Percentiles rank a stretch among this genome's conserved stretches.
Evolutionary conservation across 2,888 invertebrate species (phyloP).

Genomic region (Pharmacophagus antenor): DNA sequence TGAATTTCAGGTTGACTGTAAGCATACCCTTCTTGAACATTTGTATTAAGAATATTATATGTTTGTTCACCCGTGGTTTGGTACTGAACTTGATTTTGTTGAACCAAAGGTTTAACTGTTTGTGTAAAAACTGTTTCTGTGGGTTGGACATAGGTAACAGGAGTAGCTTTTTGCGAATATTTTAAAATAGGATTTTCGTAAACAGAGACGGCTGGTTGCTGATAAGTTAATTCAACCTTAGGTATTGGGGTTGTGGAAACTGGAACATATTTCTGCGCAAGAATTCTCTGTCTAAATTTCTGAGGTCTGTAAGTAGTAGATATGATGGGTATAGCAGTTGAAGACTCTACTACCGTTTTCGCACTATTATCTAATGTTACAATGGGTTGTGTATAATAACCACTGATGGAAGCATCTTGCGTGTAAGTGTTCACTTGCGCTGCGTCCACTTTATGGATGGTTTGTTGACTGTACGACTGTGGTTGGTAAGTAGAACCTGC

Average conservation of each 20-base stretch:
- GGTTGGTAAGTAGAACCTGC: slow-evolving; percentile 58
- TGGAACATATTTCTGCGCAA: slow-evolving; percentile 48
- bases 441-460: slow-evolving; percentile 59
- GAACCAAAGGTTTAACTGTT: slow-evolving; percentile 55
- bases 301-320: slow-evolving; percentile 47
- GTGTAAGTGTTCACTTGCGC: slow-evolving; percentile 48
- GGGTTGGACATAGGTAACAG: slow-evolving; percentile 56
- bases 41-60: slow-evolving; percentile 43
- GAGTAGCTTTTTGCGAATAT: slow-evolving; percentile 59
- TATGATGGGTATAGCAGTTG: slow-evolving; percentile 52
- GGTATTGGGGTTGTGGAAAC: slow-evolving; percentile 59
- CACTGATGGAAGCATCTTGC: slow-evolving; percentile 49
- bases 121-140: slow-evolving; percentile 56
- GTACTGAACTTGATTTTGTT: slow-evolving; percentile 54
- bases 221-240: slow-evolving; percentile 52
- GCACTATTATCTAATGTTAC: slow-evolving; percentile 51
- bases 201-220: slow-evolving; percentile 60
- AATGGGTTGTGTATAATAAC: slow-evolving; percentile 41
- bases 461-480: slow-evolving; percentile 57
- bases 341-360: slow-evolving; percentile 47
- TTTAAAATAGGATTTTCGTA: slow-evolving; percentile 67
- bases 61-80: slow-evolving; percentile 45
- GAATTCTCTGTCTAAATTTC: slow-evolving; percentile 48
- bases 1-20: slow-evolving; percentile 71
- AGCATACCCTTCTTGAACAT: slow-evolving; percentile 52